Evolutionary conservation across 2,113 vertebrate species (phyloP).

Genomic region (Pomatorhinus ruficollis): DNA sequence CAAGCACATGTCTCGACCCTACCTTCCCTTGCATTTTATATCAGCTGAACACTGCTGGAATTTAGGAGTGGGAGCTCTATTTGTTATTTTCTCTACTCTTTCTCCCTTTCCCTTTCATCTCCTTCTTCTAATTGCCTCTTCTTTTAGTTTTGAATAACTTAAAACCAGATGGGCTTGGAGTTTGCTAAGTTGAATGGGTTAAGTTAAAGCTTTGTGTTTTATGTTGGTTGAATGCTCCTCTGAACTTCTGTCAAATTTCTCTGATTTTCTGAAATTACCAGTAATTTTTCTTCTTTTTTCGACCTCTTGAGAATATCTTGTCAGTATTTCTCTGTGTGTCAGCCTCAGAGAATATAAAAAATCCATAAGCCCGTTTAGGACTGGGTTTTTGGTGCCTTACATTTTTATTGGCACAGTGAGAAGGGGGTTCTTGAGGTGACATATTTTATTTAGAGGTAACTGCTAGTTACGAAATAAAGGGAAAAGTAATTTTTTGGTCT

Average conservation of each 20-base stretch:
- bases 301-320: not conserved
- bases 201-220: not conserved
- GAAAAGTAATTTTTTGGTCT: not conserved
- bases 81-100: not conserved
- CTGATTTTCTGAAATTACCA: not conserved
- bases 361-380: not conserved
- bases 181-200: not conserved
- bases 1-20: no score
- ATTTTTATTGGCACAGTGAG: not conserved
- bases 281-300: not conserved
- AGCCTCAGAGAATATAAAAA: not conserved
- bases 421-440: not conserved
- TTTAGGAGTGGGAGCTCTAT: not conserved
- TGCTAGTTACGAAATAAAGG: not conserved
- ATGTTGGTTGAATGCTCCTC: not conserved
- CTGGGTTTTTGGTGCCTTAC: not conserved
- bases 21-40: not conserved
- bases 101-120: not conserved
- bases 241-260: not conserved
- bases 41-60: not conserved
- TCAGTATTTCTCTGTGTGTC: not conserved
- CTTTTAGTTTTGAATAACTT: not conserved
- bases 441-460: not conserved
- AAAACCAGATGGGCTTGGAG: not conserved
- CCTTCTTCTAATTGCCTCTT: not conserved